Conservation (phyloP, 2,888 invertebrate genomes). For the Lycophotia porphyrea region DNA sequence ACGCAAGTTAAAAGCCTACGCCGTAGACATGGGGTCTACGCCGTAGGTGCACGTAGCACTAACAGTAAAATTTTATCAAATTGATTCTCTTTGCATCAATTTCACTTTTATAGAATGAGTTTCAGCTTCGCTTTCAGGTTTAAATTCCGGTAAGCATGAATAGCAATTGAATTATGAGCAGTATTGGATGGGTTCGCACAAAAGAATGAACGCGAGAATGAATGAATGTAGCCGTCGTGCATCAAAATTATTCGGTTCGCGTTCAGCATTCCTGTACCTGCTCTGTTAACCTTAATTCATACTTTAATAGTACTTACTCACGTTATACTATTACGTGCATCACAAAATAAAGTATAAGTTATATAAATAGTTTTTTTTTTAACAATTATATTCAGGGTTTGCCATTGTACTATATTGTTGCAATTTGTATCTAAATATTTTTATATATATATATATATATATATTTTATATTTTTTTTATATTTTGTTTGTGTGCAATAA, state of each 20-base stretch:
- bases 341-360: background rate
- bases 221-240: slow-evolving; percentile 33
- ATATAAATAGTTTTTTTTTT: background rate
- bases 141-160: slow-evolving; percentile 26
- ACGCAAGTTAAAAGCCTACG: slow-evolving; percentile 53
- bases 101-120: slow-evolving; percentile 23
- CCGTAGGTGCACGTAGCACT: slow-evolving; percentile 52
- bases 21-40: slow-evolving; percentile 54
- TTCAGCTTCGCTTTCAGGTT: background rate
- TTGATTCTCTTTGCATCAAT: background rate
- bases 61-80: background rate
- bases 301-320: slow-evolving; percentile 15
- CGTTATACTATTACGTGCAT: background rate
- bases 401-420: too few relatives aligned
- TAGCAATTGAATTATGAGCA: slow-evolving; percentile 42
- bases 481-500: too few relatives aligned
- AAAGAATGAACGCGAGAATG: slow-evolving; percentile 36
- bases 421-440: too few relatives aligned
- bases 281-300: slow-evolving; percentile 37
- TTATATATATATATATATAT: too few relatives aligned
- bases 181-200: slow-evolving; percentile 51
- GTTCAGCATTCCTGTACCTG: slow-evolving; percentile 38
- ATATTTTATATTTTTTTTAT: too few relatives aligned
- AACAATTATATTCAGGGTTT: too few relatives aligned
- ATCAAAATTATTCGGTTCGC: slow-evolving; percentile 47